These are phyloP conservation scores for Pocillopora meandrina DNA, from an alignment of 92 coral and sea anemone species.

Conservation along the genomic window DNA sequence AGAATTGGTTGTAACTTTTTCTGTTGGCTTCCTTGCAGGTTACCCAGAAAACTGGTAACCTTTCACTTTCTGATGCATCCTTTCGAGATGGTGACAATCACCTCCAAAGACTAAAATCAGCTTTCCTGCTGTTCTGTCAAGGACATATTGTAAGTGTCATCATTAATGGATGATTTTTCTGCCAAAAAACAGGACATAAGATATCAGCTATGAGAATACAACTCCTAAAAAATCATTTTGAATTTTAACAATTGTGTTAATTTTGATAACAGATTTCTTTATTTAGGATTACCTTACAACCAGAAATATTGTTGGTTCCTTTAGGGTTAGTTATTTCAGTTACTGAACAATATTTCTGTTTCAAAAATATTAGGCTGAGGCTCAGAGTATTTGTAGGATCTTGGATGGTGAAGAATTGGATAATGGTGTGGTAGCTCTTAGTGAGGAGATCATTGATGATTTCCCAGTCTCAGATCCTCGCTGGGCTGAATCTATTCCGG, in stretches of 20 bases:
- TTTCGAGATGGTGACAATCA: slow-evolving; percentile 63
- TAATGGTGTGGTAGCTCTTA: slow-evolving; percentile 73
- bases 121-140: slow-evolving; percentile 93
- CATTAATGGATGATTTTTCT: neutral
- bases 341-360: neutral
- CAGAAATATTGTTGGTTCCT: neutral
- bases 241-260: no score
- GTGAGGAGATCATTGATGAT: slow-evolving; percentile 92
- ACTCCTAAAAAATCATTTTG: no score
- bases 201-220: no score
- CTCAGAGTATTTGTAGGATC: slow-evolving; percentile 69
- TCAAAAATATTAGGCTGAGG: slow-evolving; percentile 59
- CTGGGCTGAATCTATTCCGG: slow-evolving; percentile 99
- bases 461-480: slow-evolving; percentile 99
- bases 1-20: neutral
- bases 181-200: no score
- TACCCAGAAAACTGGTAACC: neutral
- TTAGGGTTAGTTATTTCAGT: neutral
- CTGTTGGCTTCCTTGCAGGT: slow-evolving; percentile 3
- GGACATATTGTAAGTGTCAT: slow-evolving; percentile 75
- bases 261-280: no score
- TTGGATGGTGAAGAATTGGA: slow-evolving; percentile 66
- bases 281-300: no score
- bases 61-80: slow-evolving; percentile 49
- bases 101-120: slow-evolving; percentile 70